Percentiles rank a stretch among this genome's conserved stretches.
phyloP scores from a whole-genome alignment of 1,140 invertebrate species.

The Drosophila gunungcola region DNA sequence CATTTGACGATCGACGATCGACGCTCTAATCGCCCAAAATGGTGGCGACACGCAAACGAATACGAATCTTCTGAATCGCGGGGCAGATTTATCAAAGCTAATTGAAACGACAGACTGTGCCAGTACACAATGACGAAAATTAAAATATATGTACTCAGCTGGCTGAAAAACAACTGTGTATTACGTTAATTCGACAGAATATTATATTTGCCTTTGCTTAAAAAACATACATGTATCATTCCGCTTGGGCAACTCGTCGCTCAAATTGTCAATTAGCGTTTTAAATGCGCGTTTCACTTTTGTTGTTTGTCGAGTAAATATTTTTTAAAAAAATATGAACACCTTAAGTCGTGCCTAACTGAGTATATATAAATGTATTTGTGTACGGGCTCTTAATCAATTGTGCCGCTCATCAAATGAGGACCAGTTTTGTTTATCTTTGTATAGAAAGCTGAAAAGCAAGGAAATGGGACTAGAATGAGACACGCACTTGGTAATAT shows the following conservation, averaged over 20 bases:
- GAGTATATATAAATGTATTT: constrained; percentile 18
- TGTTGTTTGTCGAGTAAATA: constrained; percentile 47
- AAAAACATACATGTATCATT: constrained; percentile 45
- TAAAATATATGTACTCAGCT: constrained; percentile 77
- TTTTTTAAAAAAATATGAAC: constrained; percentile 40
- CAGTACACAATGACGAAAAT: constrained; percentile 58
- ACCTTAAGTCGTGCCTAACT: constrained; percentile 18
- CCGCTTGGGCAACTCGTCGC: constrained; percentile 39
- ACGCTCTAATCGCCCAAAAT: constrained; percentile 20
- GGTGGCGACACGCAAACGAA: constrained; percentile 36
- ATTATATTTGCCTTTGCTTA: constrained; percentile 38
- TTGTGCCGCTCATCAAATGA: constrained; percentile 42
- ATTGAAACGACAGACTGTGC: constrained; percentile 37
- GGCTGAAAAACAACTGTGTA: constrained; percentile 26
- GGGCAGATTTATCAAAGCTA: constrained; percentile 61
- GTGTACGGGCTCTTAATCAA: constrained; percentile 24
- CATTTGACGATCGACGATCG: background rate
- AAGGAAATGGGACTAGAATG: constrained; percentile 18
- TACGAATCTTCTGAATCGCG: constrained; percentile 17
- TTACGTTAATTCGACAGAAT: constrained; percentile 53
- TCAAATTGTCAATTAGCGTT: constrained; percentile 62
- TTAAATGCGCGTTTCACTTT: constrained; percentile 55
- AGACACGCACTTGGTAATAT: constrained; percentile 31
- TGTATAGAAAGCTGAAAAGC: constrained; percentile 13
- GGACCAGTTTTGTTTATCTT: constrained; percentile 46